Conservation (phyloP, 2,797 vertebrate genomes). For the Chrysocyon brachyurus region DNA sequence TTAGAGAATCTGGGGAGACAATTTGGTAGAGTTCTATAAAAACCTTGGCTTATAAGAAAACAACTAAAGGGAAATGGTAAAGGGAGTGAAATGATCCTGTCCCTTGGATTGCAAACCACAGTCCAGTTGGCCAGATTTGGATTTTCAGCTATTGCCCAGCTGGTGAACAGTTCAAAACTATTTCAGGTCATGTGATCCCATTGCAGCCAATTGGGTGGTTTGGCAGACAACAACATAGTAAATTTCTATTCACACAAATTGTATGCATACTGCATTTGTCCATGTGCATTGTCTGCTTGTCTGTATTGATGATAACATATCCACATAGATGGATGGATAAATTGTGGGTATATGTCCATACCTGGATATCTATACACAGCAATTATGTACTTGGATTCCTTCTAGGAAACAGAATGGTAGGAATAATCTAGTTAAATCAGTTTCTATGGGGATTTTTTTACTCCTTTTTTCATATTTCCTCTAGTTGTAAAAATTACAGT, state of each 20-base stretch:
- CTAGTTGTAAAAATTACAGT: slow-evolving; percentile 93
- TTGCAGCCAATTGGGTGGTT: slow-evolving; percentile 79
- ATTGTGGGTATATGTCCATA: slow-evolving; percentile 59
- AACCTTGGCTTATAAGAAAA: slow-evolving; percentile 64
- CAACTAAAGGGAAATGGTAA: slow-evolving; percentile 29
- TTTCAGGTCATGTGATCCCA: slow-evolving; percentile 82
- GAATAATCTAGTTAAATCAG: slow-evolving; percentile 86
- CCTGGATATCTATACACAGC: slow-evolving; percentile 78
- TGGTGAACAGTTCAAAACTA: slow-evolving; percentile 82
- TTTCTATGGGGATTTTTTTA: slow-evolving; percentile 84
- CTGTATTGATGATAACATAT: slow-evolving; percentile 66
- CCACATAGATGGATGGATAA: slow-evolving; percentile 62
- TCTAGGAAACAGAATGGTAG: slow-evolving; percentile 83
- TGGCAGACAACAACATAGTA: slow-evolving; percentile 80
- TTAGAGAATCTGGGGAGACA: slow-evolving; percentile 52
- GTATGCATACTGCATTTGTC: slow-evolving; percentile 64
- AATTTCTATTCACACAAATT: slow-evolving; percentile 76
- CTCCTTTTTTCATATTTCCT: slow-evolving; percentile 89
- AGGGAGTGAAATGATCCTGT: not conserved
- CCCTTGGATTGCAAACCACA: slow-evolving; percentile 72
- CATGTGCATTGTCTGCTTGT: slow-evolving; percentile 68
- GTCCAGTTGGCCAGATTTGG: slow-evolving; percentile 76
- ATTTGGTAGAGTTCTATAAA: slow-evolving; percentile 69
- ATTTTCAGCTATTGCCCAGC: slow-evolving; percentile 81
- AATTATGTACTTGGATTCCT: slow-evolving; percentile 80